Evolutionary conservation across 2,113 vertebrate species (phyloP).

Genomic region (Hippocampus zosterae): DNA sequence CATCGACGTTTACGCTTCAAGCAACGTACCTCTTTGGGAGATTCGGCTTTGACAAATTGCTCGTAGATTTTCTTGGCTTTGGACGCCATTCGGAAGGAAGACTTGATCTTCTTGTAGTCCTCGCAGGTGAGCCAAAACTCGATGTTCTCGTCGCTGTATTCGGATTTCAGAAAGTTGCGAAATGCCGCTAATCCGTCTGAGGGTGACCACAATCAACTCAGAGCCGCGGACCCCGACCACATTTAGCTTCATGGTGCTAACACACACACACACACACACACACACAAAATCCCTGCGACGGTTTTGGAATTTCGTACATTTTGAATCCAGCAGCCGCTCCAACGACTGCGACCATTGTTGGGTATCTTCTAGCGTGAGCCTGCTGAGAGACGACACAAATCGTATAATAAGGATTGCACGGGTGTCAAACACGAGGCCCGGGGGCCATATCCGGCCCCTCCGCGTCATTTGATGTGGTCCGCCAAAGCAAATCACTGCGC

Average conservation of each 20-base stretch:
- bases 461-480: too few species aligned
- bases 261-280: not conserved
- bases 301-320: conserved; percentile 60
- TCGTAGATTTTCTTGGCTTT: conserved; percentile 76
- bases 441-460: too few species aligned
- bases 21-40: conserved; percentile 72
- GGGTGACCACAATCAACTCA: conserved; percentile 12
- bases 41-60: conserved; percentile 74
- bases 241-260: not conserved
- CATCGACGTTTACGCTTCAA: too few species aligned
- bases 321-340: conserved; percentile 73
- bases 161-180: conserved; percentile 74
- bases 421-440: too few species aligned
- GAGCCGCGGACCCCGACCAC: conserved; percentile 8
- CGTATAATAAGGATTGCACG: conserved; percentile 32
- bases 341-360: conserved; percentile 78
- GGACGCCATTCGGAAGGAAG: conserved; percentile 67
- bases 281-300: not conserved
- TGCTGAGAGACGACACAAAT: conserved; percentile 58
- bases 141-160: conserved; percentile 80
- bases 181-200: conserved; percentile 75
- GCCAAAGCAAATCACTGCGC: too few species aligned
- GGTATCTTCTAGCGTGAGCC: conserved; percentile 76
- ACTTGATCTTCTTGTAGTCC: conserved; percentile 76
- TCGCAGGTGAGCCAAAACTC: conserved; percentile 80